Evolutionary conservation across 2,113 vertebrate species (phyloP).

Genomic region (Choloepus hoffmanni): DNA sequence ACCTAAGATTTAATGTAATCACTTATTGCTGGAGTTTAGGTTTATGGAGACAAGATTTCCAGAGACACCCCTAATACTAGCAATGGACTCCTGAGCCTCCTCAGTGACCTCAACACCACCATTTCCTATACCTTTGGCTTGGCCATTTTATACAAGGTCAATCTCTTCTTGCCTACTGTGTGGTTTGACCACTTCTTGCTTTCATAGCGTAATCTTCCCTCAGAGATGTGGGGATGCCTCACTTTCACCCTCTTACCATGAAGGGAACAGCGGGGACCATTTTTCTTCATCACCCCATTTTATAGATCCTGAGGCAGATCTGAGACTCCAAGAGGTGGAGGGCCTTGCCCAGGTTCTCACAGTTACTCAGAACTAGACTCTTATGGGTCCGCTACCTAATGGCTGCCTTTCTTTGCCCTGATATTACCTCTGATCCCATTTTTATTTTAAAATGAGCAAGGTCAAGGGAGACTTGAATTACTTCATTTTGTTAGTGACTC

Average conservation of each 20-base stretch:
- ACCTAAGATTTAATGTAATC: background rate
- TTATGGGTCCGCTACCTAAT: background rate
- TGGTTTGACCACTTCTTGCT: background rate
- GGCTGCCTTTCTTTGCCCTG: background rate
- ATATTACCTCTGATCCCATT: background rate
- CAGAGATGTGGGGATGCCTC: background rate
- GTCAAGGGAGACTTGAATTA: background rate
- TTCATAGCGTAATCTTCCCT: background rate
- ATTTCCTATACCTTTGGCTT: background rate
- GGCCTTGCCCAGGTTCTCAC: background rate
- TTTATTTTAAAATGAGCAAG: background rate
- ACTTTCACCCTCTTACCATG: background rate
- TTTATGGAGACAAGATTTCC: background rate
- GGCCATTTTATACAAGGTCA: background rate
- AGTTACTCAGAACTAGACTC: background rate
- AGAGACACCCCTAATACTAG: background rate
- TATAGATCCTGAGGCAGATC: background rate
- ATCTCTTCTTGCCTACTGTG: background rate
- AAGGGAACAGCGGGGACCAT: background rate
- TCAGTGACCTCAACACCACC: background rate
- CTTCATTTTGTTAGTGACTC: background rate
- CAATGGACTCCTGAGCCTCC: background rate
- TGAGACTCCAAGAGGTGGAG: background rate
- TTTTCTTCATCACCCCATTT: background rate
- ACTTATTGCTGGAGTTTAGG: background rate